A percentile compares a stretch with the other conserved stretches of the same genome.
phyloP scores from a whole-genome alignment of 2,797 vertebrate genomes.

The Sebastes paucispinis region DNA sequence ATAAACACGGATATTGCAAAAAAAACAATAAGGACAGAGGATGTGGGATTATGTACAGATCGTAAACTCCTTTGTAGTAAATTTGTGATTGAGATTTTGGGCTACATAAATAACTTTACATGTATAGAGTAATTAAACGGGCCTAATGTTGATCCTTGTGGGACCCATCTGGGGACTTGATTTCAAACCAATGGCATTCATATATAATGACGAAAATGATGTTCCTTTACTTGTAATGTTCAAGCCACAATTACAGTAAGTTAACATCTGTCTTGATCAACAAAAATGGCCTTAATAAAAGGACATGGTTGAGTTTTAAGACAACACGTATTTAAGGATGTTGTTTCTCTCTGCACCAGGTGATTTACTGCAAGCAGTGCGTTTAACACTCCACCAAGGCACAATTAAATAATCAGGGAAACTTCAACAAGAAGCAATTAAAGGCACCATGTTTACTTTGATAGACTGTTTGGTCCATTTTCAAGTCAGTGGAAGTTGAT shows the following conservation, averaged over 20 bases:
- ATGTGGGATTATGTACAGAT: no score
- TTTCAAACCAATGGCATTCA: neutral
- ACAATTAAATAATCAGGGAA: neutral
- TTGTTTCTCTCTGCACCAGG: neutral
- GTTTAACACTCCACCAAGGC: neutral
- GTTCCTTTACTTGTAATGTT: neutral
- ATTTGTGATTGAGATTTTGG: no score
- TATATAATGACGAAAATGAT: neutral
- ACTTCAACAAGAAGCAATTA: neutral
- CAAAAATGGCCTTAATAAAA: neutral
- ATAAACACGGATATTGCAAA: neutral
- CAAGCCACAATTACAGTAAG: neutral
- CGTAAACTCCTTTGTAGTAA: no score
- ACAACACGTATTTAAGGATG: neutral
- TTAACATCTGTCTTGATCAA: neutral
- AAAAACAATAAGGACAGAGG: neutral
- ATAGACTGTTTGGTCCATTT: neutral
- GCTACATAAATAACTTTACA: neutral
- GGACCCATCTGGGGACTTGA: neutral
- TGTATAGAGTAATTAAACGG: neutral
- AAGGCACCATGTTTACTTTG: neutral
- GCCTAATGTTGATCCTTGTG: neutral
- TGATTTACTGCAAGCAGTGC: neutral
- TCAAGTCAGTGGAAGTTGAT: neutral
- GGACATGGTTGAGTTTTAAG: neutral